Evolutionary conservation across 2,888 invertebrate genomes (phyloP), one percentile per base, ranked within the genome.

Genomic region (Tetranychus truncatus): DNA sequence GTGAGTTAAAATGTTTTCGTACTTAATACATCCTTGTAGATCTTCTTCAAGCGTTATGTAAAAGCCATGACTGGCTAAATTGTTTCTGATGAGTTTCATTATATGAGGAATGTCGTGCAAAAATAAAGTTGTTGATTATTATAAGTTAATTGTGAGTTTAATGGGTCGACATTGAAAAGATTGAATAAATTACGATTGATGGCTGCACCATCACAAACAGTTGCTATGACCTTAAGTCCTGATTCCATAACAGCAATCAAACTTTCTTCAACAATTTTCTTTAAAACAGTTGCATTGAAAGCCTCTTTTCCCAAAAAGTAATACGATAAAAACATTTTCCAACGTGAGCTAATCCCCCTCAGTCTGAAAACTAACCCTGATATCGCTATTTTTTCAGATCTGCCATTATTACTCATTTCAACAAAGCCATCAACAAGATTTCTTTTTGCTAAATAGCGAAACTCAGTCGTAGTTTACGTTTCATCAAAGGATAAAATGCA

Each of bases 401-500:
- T 9, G 1, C 67, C 67, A 20, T 67, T 1, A 1, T 21, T 67
- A 3, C 67, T 6, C n/a, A 67, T n/a, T 1, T 67, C 67, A n/a
- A 67, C 1, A n/a, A 67, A 67, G 1, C 67, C 67, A n/a, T 67
- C 67, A 67, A 67, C n/a, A 9, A 67, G 1, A 67, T 67, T 6
- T 20, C 8, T 7, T 7, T n/a, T 9, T 18, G 8, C 21, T 1
- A 20, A 2, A n/a, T 67, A 67, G 1, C 20, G 8, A n/a, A 67
- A 67, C 18, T 67, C 67, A 18, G 67, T 2, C 1, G 15, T 67
- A 1, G 5, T 7, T n/a, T 67, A 2, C 8, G 67, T 67, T 21
- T 67, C 67, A n/a, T 67, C 67, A n/a, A 67, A 67, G 5, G 67
- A n/a, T 67, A 67, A 67, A 7, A 21, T 6, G n/a, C 67, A 67